Evolutionary conservation across 2,113 vertebrate species (phyloP).

Genomic region (Mionectes macconnelli): DNA sequence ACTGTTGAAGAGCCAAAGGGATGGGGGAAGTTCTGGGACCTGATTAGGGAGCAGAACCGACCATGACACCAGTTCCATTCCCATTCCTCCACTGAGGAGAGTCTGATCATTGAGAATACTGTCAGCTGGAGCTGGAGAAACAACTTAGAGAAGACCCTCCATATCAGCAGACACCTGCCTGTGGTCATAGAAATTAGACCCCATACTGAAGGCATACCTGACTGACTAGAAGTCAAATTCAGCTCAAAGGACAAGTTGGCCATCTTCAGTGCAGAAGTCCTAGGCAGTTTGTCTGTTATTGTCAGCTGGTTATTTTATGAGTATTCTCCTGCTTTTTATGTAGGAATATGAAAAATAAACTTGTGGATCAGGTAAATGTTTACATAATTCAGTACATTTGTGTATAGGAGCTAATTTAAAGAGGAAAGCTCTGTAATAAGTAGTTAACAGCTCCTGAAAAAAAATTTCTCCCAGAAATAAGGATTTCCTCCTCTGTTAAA

Average conservation of each 20-base stretch:
- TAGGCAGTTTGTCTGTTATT: background rate
- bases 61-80: rapidly evolving
- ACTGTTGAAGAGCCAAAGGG: background rate
- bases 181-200: background rate
- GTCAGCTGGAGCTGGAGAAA: background rate
- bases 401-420: background rate
- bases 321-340: background rate
- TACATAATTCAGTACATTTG: background rate
- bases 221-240: background rate
- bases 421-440: background rate
- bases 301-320: background rate
- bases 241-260: background rate
- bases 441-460: background rate
- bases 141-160: background rate
- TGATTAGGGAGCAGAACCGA: background rate
- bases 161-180: background rate
- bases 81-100: background rate
- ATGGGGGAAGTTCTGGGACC: background rate
- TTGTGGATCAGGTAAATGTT: background rate
- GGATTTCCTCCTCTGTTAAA: background rate
- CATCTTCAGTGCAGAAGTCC: background rate
- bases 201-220: background rate
- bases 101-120: background rate
- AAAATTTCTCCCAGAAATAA: background rate
- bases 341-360: background rate